Evolutionary conservation across 2,888 invertebrate genomes (phyloP).

Genomic region (Meteorus cinctellus): DNA sequence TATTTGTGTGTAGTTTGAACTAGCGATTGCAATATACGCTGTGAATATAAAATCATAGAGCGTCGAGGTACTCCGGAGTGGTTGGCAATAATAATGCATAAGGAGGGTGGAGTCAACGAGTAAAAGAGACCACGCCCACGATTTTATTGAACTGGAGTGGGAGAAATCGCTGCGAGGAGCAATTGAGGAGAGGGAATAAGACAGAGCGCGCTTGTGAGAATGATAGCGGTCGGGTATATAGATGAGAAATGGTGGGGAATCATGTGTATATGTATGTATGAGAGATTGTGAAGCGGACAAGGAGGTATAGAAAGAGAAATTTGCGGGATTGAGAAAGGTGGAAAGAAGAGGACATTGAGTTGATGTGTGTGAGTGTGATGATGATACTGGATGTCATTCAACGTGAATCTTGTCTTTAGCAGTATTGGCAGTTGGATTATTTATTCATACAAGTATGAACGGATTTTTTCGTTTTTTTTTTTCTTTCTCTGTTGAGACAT

Average conservation of each 20-base stretch:
- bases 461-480: too few relatives aligned
- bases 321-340: too few relatives aligned
- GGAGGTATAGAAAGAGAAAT: slow-evolving; percentile 22
- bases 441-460: too few relatives aligned
- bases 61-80: slow-evolving; percentile 30
- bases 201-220: slow-evolving; percentile 51
- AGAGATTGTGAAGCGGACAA: slow-evolving; percentile 22
- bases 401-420: too few relatives aligned
- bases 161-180: slow-evolving; percentile 46
- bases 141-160: slow-evolving; percentile 55
- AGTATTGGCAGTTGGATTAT: too few relatives aligned
- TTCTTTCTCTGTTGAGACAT: too few relatives aligned
- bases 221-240: slow-evolving; percentile 28
- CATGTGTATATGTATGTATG: slow-evolving; percentile 17
- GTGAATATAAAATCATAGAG: slow-evolving; percentile 71
- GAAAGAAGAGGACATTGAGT: too few relatives aligned
- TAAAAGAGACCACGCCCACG: slow-evolving; percentile 63
- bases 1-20: slow-evolving; percentile 23
- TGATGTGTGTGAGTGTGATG: not conserved
- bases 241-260: slow-evolving; percentile 31
- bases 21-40: slow-evolving; percentile 26
- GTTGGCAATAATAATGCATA: slow-evolving; percentile 72
- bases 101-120: slow-evolving; percentile 66
- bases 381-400: too few relatives aligned
- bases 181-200: slow-evolving; percentile 58